These are phyloP conservation scores for Leptinotarsa peninsularis DNA, from an alignment of 2,888 invertebrate species.

Conservation along the genomic window DNA sequence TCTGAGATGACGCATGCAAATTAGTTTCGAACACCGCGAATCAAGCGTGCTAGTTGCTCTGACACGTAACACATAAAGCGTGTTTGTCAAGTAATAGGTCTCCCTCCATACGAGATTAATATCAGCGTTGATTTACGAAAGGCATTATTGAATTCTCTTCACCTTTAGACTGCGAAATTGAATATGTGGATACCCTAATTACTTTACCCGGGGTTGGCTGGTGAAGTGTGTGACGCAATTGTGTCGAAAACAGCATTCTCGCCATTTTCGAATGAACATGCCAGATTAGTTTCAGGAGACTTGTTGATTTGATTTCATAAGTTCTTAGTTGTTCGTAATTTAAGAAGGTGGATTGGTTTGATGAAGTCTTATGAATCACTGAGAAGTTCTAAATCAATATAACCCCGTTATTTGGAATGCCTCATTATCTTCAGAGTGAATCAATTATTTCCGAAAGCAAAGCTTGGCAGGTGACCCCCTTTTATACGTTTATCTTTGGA, in stretches of 20 bases:
- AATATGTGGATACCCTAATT: constrained; percentile 4
- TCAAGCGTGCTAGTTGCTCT: not conserved
- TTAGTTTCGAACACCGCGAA: not conserved
- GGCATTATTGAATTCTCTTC: constrained; percentile 20
- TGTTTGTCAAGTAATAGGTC: constrained; percentile 2
- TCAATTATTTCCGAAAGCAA: no score
- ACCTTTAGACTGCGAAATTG: constrained; percentile 3
- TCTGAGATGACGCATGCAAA: constrained; percentile 1
- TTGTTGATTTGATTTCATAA: not conserved
- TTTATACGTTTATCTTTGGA: no score
- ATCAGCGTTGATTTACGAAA: constrained; percentile 21
- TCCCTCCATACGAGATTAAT: constrained; percentile 11
- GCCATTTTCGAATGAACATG: not conserved
- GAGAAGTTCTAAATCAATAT: no score
- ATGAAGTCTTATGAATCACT: no score
- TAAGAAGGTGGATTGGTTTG: no score
- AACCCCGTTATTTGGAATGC: no score
- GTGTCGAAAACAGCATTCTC: not conserved
- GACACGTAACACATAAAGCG: constrained; percentile 5
- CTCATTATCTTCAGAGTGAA: no score
- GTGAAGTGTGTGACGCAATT: not conserved
- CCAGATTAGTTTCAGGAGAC: not conserved
- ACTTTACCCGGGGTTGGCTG: not conserved
- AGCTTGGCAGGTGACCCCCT: no score
- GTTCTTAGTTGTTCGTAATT: no score